Percentiles rank a stretch among this genome's conserved stretches.
Conservation (phyloP, 1,140 invertebrate genomes). For the Branchinecta lindahli region DNA sequence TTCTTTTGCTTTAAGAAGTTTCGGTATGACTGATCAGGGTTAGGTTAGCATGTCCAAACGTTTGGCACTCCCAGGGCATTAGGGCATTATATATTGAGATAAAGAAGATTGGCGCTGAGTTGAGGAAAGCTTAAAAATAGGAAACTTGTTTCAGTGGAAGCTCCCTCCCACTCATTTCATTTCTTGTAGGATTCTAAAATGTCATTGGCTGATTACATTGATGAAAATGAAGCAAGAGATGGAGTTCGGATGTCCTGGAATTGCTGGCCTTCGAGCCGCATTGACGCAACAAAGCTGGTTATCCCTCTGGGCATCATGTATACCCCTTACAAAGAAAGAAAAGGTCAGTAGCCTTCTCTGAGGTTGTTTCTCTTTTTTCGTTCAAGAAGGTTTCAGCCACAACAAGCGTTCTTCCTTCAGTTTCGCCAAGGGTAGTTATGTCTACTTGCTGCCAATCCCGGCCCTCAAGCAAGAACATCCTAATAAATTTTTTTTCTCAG, state of each 20-base stretch:
- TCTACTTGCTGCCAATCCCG: slow-evolving; percentile 69
- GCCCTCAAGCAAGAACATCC: too few species aligned
- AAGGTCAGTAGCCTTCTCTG: slow-evolving; percentile 28
- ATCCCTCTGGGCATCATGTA: slow-evolving; percentile 87
- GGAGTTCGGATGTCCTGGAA: slow-evolving; percentile 97
- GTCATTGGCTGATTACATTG: slow-evolving; percentile 61
- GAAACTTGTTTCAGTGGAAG: too few species aligned
- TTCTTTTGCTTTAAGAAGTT: too few species aligned
- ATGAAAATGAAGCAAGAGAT: slow-evolving; percentile 94
- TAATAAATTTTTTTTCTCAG: too few species aligned
- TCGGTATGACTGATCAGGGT: too few species aligned
- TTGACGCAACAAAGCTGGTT: slow-evolving; percentile 87
- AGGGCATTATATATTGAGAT: too few species aligned
- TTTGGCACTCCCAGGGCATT: too few species aligned
- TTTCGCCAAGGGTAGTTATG: slow-evolving; percentile 15
- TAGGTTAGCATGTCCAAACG: too few species aligned
- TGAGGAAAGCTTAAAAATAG: too few species aligned
- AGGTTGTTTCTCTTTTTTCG: neutral
- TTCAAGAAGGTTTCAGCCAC: neutral
- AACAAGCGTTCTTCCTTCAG: neutral
- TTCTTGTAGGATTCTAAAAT: too few species aligned
- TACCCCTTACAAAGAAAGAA: slow-evolving; percentile 87
- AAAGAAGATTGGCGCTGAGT: too few species aligned
- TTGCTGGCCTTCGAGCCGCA: slow-evolving; percentile 87
- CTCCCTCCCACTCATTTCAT: too few species aligned